A percentile compares a stretch with the other conserved stretches of the same genome.
phyloP scores from a whole-genome alignment of 2,113 vertebrate genomes.

The Phrynocephalus versicolor region DNA sequence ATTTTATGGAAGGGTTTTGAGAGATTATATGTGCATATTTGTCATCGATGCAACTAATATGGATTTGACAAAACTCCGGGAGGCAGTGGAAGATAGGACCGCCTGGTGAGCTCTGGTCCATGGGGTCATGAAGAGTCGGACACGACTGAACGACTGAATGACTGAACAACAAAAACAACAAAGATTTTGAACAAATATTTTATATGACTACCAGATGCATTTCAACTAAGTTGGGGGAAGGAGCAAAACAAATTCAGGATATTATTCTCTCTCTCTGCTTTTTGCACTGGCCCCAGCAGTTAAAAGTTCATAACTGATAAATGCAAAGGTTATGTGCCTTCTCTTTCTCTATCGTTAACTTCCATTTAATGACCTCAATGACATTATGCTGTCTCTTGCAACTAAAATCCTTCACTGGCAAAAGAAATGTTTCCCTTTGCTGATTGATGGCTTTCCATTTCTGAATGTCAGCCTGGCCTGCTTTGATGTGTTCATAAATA shows the following conservation, averaged over 20 bases:
- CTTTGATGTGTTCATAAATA: slow-evolving; percentile 53
- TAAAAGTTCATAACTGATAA: background rate
- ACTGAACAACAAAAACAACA: no score
- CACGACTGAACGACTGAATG: no score
- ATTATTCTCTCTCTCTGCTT: background rate
- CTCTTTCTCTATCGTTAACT: slow-evolving; percentile 28
- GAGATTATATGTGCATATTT: background rate
- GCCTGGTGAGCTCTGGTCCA: no score
- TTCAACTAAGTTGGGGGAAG: background rate
- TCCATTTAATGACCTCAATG: slow-evolving; percentile 40
- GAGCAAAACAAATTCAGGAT: background rate
- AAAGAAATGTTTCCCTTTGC: slow-evolving; percentile 28
- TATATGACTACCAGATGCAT: no score
- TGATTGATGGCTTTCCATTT: slow-evolving; percentile 19
- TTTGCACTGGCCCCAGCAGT: background rate
- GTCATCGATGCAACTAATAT: no score
- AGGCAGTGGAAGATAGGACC: no score
- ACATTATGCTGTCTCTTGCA: slow-evolving; percentile 40
- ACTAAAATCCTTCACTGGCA: background rate
- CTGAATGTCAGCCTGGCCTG: slow-evolving; percentile 50
- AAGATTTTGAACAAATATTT: background rate
- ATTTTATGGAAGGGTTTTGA: background rate
- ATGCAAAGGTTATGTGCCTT: slow-evolving; percentile 21
- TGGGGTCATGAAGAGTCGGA: no score
- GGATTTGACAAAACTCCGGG: no score